Evolutionary conservation across 35 echinoderm and acorn worm species (phyloP).

Genomic region (Diadema setosum): DNA sequence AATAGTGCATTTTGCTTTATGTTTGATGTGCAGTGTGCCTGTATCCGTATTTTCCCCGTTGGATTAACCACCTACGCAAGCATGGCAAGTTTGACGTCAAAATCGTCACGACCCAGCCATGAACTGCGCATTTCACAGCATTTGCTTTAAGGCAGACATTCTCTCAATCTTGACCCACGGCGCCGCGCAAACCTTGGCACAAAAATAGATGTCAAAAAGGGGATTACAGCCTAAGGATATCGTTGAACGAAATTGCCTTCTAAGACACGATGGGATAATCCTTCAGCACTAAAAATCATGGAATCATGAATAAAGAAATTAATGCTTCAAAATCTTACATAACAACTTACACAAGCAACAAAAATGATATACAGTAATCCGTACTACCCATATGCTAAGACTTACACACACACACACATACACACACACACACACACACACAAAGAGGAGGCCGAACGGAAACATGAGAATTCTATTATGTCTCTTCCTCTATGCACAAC

Average conservation of each 20-base stretch:
- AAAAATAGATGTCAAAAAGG: not conserved
- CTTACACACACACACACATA: too few relatives aligned
- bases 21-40: not conserved
- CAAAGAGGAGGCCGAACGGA: too few relatives aligned
- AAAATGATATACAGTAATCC: too few relatives aligned
- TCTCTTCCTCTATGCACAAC: too few relatives aligned
- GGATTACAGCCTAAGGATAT: not conserved
- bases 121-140: not conserved
- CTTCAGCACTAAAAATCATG: too few relatives aligned
- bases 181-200: not conserved
- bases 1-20: not conserved
- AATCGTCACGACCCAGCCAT: not conserved
- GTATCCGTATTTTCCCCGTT: not conserved
- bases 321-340: not conserved
- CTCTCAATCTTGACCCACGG: not conserved
- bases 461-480: too few relatives aligned
- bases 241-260: not conserved
- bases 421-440: too few relatives aligned
- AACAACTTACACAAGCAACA: not conserved
- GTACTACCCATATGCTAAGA: too few relatives aligned
- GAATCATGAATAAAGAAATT: not conserved
- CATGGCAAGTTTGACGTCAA: not conserved
- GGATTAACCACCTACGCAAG: not conserved
- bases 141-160: not conserved
- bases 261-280: not conserved